Evolutionary conservation across 1,140 invertebrate species (phyloP).

Genomic region (Drepana arcuata): DNA sequence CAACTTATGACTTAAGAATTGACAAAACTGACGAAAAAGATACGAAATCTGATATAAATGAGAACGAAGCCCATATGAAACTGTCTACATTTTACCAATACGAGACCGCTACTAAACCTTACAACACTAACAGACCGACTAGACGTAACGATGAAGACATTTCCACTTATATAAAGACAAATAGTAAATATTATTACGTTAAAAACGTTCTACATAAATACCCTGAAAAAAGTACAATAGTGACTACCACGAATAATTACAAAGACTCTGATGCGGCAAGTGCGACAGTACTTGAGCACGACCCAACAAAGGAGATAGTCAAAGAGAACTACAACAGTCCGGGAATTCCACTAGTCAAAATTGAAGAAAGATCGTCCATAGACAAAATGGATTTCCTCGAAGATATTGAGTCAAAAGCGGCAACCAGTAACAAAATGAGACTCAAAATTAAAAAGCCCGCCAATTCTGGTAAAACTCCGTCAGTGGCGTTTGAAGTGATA

Average conservation of each 20-base stretch:
- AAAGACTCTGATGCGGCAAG: no score
- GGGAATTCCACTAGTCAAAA: slow-evolving; percentile 29
- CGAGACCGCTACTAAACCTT: slow-evolving; percentile 55
- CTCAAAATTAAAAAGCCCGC: slow-evolving; percentile 29
- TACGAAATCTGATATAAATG: no score
- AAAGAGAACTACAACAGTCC: slow-evolving; percentile 41
- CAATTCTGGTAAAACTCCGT: slow-evolving; percentile 48
- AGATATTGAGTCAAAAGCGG: slow-evolving; percentile 25
- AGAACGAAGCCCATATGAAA: no score
- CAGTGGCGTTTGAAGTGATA: slow-evolving; percentile 68
- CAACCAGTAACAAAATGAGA: slow-evolving; percentile 13
- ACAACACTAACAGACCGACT: slow-evolving; percentile 46
- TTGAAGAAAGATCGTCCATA: slow-evolving; percentile 47
- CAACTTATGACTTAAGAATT: slow-evolving; percentile 27
- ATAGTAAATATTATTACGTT: slow-evolving; percentile 69
- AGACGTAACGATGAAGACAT: slow-evolving; percentile 45
- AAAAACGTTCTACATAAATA: slow-evolving; percentile 72
- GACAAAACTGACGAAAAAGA: slow-evolving; percentile 16
- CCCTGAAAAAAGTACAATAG: slow-evolving; percentile 34
- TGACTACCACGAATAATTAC: no score
- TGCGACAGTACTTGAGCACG: no score
- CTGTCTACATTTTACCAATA: slow-evolving; percentile 56
- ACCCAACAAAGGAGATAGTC: slow-evolving; percentile 24
- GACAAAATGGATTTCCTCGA: slow-evolving; percentile 36
- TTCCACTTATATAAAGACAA: slow-evolving; percentile 27